These are phyloP conservation scores for Platyrinchus mystaceus DNA, from an alignment of 2,797 vertebrate genomes.

Conservation along the genomic window DNA sequence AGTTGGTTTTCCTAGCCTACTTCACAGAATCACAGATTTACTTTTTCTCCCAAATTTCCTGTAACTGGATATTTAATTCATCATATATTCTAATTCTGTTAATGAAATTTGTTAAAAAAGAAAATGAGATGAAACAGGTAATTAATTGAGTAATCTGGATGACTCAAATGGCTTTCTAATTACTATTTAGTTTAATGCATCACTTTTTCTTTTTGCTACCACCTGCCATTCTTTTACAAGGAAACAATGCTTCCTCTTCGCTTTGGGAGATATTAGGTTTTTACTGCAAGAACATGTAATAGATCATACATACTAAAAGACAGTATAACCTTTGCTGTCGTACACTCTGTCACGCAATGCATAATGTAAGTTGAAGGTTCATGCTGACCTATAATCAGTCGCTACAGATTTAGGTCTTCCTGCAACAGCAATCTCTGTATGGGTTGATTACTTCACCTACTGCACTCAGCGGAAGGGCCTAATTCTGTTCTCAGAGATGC, in stretches of 20 bases:
- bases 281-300: neutral
- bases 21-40: neutral
- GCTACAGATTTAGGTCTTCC: neutral
- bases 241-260: neutral
- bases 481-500: neutral
- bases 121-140: neutral
- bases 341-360: neutral
- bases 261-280: neutral
- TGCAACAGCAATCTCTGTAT: neutral
- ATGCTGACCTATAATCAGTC: neutral
- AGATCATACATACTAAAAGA: constrained; percentile 3
- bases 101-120: neutral
- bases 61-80: neutral
- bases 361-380: neutral
- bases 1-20: neutral
- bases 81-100: neutral
- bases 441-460: constrained; percentile 14
- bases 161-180: neutral
- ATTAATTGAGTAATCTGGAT: neutral
- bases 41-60: neutral
- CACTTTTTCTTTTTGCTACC: neutral
- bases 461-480: neutral
- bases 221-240: neutral
- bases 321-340: rapidly evolving
- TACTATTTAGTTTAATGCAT: neutral